Base-by-base conservation (phyloP, 2,888 invertebrate species). In the Aporophyla nigra region DNA sequence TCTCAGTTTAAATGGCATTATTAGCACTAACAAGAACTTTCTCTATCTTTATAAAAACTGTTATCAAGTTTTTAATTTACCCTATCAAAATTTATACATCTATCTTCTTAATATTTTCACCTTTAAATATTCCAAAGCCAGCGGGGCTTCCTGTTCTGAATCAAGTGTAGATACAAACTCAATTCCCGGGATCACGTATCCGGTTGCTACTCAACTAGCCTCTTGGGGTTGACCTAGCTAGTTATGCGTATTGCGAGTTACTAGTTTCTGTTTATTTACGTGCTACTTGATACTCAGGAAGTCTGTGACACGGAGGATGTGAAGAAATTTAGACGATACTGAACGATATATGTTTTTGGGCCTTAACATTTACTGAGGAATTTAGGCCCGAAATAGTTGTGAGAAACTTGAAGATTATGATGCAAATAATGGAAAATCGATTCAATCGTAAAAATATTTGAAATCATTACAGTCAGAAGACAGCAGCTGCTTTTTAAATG, bases 141-240 rank as follows among this genome's bases (percentile, higher is more conserved):
- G 71, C n/a, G 21, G 53, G 53, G 51, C 7, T 63, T 73, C 71
- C 71, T 69, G 71, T 65, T 9, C 53, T 59, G 65, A 75, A 76
- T 79, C 56, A 68, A 76, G 65, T 75, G 71, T 76, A 67, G 58
- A 80, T 76, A 74, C 59, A 75, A 75, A 85, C 68, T 85, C 65
- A 59, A 84, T 80, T 72, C 66, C 33, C 70, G 63, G 74, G 62
- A 74, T 65, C 72, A 78, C 61, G 72, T 73, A 80, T 85, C 82
- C 58, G 59, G 74, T 85, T 68, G 40, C 76, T 69, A 68, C 71
- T 77, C 49, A 81, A 77, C 81, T 81, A 62, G 54, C 53, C 82
- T 75, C 80, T 78, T 68, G 78, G 71, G 83, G 16, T 49, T 56
- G 14, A 46, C 12, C 40, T 51, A 27, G 43, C 71, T 53, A 78